Percentiles rank a stretch among this genome's conserved stretches.
phyloP scores from a whole-genome alignment of 2,888 invertebrate species.

The Sinopyrophorus schimmeli region DNA sequence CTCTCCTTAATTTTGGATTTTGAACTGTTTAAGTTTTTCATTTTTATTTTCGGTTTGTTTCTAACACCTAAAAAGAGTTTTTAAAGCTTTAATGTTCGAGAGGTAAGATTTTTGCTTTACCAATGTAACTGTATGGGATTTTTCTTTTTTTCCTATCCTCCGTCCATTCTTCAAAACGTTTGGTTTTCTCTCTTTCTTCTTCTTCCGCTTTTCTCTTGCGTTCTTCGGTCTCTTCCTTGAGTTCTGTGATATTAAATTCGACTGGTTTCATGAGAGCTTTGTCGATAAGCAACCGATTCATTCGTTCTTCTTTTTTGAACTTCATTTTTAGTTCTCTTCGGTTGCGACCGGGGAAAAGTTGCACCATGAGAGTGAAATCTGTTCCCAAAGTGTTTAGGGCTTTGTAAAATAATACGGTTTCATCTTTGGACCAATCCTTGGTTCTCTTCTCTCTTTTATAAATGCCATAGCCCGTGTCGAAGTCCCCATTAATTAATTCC shows the following conservation, averaged over 20 bases:
- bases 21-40: too few species aligned
- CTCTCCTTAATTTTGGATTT: too few species aligned
- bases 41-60: too few species aligned
- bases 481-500: constrained; percentile 67
- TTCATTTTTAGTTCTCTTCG: constrained; percentile 86
- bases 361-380: constrained; percentile 88
- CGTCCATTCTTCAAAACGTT: not conserved
- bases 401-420: constrained; percentile 89
- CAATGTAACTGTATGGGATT: not conserved
- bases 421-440: constrained; percentile 74
- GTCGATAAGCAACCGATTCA: constrained; percentile 73
- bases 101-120: not conserved
- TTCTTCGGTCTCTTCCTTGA: constrained; percentile 62
- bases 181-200: constrained; percentile 16
- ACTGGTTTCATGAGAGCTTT: constrained; percentile 72
- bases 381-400: constrained; percentile 89
- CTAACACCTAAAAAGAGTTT: too few species aligned
- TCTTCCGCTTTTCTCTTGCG: constrained; percentile 48
- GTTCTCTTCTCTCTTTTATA: constrained; percentile 70
- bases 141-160: not conserved
- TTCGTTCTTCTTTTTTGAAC: constrained; percentile 88
- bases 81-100: too few species aligned
- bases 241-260: constrained; percentile 67
- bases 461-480: constrained; percentile 60
- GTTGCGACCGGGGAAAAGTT: constrained; percentile 75